Base-by-base conservation (phyloP, 2,797 vertebrate species). In the Gymnopithys bicolor region DNA sequence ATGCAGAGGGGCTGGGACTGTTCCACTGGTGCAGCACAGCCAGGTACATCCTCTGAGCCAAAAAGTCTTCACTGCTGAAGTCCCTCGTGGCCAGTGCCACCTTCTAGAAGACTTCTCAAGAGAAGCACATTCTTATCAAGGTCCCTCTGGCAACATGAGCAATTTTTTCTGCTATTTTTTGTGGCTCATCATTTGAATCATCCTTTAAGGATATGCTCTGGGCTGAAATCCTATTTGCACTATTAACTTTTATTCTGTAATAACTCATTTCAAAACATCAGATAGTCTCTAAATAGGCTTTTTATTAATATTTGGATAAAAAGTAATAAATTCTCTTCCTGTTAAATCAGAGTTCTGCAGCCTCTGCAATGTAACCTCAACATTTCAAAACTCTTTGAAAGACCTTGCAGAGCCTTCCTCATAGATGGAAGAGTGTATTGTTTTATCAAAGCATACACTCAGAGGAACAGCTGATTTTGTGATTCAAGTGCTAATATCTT, bases 281-380 rank as follows among this genome's bases (percentile, higher is more conserved):
- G 32, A 70, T 66, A 64, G 67, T 95, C 43, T 71, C 81, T 63
- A 90, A 90, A 90, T 82, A 89, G 51, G 37, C 28, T 69, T 79
- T 92, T 90, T 84, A 88, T 91, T 86, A 95, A 85, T 92, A 48
- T 80, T 93, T 95, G 88, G 48, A 83, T 89, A 32, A 95, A 94
- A 95, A 94, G 52, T 21, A 89, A 91, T 89, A 63, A 59, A 73
- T 92, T 80, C 4, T 76, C 3, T 63, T 87, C 60, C 68, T 73
- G 10, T 73, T 88, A 76, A 93, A 87, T 75, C 39, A 74, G 67
- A 75, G 45, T 77, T 90, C 62, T 89, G 28, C 48, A 70, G 67
- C 49, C 37, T 94, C 52, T 87, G 67, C 49, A 76, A 56, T 30
- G 22, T 83, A 95, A 95, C 64, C 86, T 96, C 95, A 90, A 75